phyloP scores from a whole-genome alignment of 1,140 invertebrate genomes.

The Drosophila truncata region DNA sequence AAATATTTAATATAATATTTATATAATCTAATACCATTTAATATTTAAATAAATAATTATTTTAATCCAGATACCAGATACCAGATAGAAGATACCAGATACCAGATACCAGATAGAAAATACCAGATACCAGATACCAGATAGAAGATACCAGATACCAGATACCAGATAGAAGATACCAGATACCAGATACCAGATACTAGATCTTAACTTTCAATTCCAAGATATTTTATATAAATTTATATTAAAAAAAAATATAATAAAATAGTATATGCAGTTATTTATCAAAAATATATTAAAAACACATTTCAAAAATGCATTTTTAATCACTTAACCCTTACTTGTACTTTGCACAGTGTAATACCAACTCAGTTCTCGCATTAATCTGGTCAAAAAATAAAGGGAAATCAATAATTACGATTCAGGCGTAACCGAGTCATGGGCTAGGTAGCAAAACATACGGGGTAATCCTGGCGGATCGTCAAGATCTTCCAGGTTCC shows the following conservation, averaged over 20 bases:
- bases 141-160: too few species aligned
- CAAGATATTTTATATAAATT: not conserved
- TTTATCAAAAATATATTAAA: not conserved
- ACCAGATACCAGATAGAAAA: too few species aligned
- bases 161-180: too few species aligned
- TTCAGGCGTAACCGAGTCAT: constrained; percentile 52
- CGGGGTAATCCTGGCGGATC: constrained; percentile 28
- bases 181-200: too few species aligned
- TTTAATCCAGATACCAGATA: too few species aligned
- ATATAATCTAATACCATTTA: too few species aligned
- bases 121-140: too few species aligned
- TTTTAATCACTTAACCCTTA: not conserved
- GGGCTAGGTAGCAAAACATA: constrained; percentile 52
- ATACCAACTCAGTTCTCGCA: constrained; percentile 21
- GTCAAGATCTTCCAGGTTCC: not conserved
- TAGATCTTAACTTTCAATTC: not conserved
- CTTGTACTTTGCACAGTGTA: not conserved
- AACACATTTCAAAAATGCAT: not conserved
- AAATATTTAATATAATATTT: not conserved
- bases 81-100: too few species aligned
- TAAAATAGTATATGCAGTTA: too few species aligned
- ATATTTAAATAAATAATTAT: too few species aligned
- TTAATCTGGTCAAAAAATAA: constrained; percentile 43
- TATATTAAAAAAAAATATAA: not conserved
- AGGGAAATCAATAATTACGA: constrained; percentile 49